Evolutionary conservation across 2,113 vertebrate genomes (phyloP).

Genomic region (Peromyscus maniculatus): DNA sequence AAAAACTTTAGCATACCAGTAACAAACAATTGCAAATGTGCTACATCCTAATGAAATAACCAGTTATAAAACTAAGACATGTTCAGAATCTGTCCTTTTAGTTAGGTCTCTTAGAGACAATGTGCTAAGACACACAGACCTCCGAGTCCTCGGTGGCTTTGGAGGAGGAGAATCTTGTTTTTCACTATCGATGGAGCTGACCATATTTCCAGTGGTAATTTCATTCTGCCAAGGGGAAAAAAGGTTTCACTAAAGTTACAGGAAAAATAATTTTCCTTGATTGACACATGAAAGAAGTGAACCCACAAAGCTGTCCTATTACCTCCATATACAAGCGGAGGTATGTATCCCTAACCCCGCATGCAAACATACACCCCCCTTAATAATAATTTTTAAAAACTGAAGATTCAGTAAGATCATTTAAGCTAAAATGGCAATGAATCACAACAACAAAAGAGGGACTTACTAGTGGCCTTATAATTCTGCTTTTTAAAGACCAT

Average conservation of each 20-base stretch:
- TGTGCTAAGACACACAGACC: conserved; percentile 84
- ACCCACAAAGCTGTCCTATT: background rate
- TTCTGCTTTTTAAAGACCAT: conserved; percentile 22
- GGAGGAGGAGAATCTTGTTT: conserved; percentile 96
- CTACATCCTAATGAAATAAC: conserved; percentile 2
- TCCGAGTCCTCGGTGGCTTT: conserved; percentile 96
- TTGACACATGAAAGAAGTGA: conserved; percentile 10
- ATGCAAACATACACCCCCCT: background rate
- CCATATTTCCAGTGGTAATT: conserved; percentile 91
- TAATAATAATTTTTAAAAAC: background rate
- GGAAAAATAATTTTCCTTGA: conserved; percentile 56
- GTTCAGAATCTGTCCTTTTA: conserved; percentile 10
- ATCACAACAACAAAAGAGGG: background rate
- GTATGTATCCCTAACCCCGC: background rate
- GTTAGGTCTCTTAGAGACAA: conserved; percentile 5
- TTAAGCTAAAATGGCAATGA: conserved; percentile 21
- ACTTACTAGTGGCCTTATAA: background rate
- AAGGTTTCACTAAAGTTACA: conserved; percentile 46
- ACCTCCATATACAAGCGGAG: background rate
- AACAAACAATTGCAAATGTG: background rate
- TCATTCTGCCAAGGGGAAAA: conserved; percentile 91
- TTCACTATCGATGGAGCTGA: conserved; percentile 90
- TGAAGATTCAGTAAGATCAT: background rate
- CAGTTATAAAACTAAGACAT: conserved; percentile 24
- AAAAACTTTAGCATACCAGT: background rate